Evolutionary conservation across 35 echinoderm and acorn worm species (phyloP).

Genomic region (Amphiura filiformis): DNA sequence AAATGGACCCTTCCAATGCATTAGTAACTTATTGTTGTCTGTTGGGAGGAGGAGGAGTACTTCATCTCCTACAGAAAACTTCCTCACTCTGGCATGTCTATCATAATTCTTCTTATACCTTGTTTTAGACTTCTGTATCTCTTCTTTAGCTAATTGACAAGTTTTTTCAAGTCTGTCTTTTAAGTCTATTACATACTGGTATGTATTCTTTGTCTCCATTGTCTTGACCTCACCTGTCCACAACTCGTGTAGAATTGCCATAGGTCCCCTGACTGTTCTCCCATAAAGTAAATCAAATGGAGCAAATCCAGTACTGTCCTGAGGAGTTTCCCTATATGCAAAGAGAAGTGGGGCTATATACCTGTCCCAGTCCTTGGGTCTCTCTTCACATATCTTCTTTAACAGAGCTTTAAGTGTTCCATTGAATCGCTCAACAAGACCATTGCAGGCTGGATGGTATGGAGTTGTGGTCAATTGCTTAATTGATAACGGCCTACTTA

Average conservation of each 20-base stretch:
- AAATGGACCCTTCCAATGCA: slow-evolving; percentile 25
- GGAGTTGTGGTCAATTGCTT: slow-evolving; percentile 45
- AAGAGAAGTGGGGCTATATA: slow-evolving; percentile 54
- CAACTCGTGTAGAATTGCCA: background rate
- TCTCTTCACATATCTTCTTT: slow-evolving; percentile 58
- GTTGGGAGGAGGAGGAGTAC: slow-evolving; percentile 46
- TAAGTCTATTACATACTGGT: slow-evolving; percentile 59
- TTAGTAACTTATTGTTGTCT: slow-evolving; percentile 47
- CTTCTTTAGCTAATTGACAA: slow-evolving; percentile 24
- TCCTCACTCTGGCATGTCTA: slow-evolving; percentile 23
- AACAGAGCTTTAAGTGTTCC: slow-evolving; percentile 50
- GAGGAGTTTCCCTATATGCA: slow-evolving; percentile 54
- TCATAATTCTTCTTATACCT: slow-evolving; percentile 29
- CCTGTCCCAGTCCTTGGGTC: slow-evolving; percentile 53
- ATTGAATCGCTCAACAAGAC: slow-evolving; percentile 58
- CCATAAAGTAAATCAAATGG: slow-evolving; percentile 64
- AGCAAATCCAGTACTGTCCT: slow-evolving; percentile 41
- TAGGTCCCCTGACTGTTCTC: slow-evolving; percentile 23
- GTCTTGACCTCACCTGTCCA: slow-evolving; percentile 28
- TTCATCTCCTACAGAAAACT: slow-evolving; percentile 29
- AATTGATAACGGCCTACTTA: slow-evolving; percentile 48
- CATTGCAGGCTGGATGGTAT: slow-evolving; percentile 60
- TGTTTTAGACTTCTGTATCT: slow-evolving; percentile 21
- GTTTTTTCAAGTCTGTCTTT: slow-evolving; percentile 36
- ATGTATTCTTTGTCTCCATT: slow-evolving; percentile 28